A percentile compares a stretch with the other conserved stretches of the same genome.
Conservation (phyloP, 2,797 vertebrate genomes). For the Ptychobarbus kaznakovi region DNA sequence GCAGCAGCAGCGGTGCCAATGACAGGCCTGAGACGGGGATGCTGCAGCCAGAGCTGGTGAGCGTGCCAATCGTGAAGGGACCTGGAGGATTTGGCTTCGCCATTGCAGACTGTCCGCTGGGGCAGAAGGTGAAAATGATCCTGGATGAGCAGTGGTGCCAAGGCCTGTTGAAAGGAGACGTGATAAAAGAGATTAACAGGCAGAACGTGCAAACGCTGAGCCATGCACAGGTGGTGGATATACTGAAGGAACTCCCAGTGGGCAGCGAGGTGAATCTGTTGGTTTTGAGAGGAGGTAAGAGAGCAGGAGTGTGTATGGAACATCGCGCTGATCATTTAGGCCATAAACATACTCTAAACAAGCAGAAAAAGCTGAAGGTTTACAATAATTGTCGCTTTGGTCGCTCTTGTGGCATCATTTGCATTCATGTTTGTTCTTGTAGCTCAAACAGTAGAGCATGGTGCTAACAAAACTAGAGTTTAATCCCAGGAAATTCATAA, state of each 20-base stretch:
- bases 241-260: conserved; percentile 94
- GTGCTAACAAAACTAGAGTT: too few species aligned
- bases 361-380: neutral
- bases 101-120: conserved; percentile 93
- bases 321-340: neutral
- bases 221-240: conserved; percentile 95
- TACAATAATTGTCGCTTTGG: neutral
- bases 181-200: conserved; percentile 95
- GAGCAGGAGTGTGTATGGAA: neutral
- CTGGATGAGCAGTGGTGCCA: conserved; percentile 97
- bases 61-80: conserved; percentile 90
- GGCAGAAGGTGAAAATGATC: conserved; percentile 99
- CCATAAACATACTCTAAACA: neutral
- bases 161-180: conserved; percentile 92
- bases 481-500: too few species aligned
- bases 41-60: conserved; percentile 89
- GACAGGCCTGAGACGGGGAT: conserved; percentile 78
- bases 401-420: too few species aligned
- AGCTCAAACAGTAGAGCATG: too few species aligned
- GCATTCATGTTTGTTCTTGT: too few species aligned
- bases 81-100: conserved; percentile 97
- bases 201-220: conserved; percentile 94
- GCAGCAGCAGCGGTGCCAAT: conserved; percentile 74
- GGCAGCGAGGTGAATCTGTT: conserved; percentile 93
- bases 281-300: conserved; percentile 92